phyloP scores from a whole-genome alignment of 2,113 vertebrate genomes.

The Cisticola juncidis region DNA sequence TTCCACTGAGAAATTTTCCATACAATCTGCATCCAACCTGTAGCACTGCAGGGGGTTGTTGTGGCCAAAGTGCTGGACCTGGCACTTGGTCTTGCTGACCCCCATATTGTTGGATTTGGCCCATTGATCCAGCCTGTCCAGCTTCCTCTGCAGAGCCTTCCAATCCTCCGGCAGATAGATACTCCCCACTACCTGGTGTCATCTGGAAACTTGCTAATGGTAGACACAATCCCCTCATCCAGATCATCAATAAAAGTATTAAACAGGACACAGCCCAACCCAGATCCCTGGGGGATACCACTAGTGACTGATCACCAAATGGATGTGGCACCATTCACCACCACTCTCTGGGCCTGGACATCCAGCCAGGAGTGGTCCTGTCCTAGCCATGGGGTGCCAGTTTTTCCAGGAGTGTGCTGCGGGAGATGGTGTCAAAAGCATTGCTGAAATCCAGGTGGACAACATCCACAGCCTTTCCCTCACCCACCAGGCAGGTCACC shows the following conservation, averaged over 20 bases:
- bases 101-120: background rate
- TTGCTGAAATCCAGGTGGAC: background rate
- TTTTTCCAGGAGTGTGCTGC: background rate
- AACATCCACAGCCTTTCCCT: background rate
- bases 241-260: background rate
- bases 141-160: background rate
- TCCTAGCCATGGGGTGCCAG: background rate
- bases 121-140: no score
- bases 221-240: background rate
- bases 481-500: rapidly evolving
- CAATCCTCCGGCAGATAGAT: background rate
- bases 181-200: background rate
- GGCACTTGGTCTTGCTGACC: background rate
- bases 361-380: background rate
- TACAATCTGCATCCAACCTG: background rate
- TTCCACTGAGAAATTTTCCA: background rate
- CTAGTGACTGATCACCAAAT: rapidly evolving
- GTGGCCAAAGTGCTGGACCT: background rate
- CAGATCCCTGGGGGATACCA: background rate
- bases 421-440: background rate
- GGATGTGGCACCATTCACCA: background rate
- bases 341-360: background rate
- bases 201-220: background rate
- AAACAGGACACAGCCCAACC: background rate
- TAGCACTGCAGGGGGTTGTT: background rate